Evolutionary conservation across 1,140 invertebrate species (phyloP).

Genomic region (Acromyrmex charruanus): DNA sequence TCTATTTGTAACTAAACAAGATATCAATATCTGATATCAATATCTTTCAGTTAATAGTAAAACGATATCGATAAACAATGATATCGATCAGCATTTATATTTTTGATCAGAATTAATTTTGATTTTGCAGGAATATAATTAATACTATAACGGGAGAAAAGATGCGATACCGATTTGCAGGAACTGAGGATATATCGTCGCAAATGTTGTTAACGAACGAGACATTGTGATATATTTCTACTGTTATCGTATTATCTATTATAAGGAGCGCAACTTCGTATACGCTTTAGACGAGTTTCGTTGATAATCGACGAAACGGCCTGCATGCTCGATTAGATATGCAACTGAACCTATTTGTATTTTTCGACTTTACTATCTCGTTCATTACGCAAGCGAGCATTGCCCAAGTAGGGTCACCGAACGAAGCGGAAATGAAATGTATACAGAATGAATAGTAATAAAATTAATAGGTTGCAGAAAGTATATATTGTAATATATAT

Average conservation of each 20-base stretch:
- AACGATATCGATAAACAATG: neutral
- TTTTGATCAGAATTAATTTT: conserved; percentile 9
- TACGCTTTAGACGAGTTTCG: conserved; percentile 72
- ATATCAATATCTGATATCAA: neutral
- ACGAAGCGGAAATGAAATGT: neutral
- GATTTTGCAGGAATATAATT: conserved; percentile 31
- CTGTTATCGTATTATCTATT: conserved; percentile 45
- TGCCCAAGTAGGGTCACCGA: conserved; percentile 22
- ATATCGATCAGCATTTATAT: neutral
- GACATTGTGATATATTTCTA: conserved; percentile 60
- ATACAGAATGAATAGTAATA: conserved; percentile 28
- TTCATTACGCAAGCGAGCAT: conserved; percentile 61
- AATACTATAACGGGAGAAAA: conserved; percentile 5
- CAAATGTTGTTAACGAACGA: conserved; percentile 30
- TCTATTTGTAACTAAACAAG: neutral
- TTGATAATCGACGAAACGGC: conserved; percentile 65
- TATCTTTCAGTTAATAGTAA: neutral
- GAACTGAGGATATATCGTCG: conserved; percentile 1
- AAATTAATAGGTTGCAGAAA: conserved; percentile 20
- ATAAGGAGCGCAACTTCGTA: conserved; percentile 66
- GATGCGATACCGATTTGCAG: conserved; percentile 5
- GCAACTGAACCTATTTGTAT: conserved; percentile 75
- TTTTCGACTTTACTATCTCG: conserved; percentile 75
- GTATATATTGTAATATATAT: conserved; percentile 2
- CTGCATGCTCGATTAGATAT: conserved; percentile 69